A percentile compares a stretch with the other conserved stretches of the same genome.
Conservation (phyloP, 2,797 vertebrate genomes). For the Dicrostonyx torquatus region DNA sequence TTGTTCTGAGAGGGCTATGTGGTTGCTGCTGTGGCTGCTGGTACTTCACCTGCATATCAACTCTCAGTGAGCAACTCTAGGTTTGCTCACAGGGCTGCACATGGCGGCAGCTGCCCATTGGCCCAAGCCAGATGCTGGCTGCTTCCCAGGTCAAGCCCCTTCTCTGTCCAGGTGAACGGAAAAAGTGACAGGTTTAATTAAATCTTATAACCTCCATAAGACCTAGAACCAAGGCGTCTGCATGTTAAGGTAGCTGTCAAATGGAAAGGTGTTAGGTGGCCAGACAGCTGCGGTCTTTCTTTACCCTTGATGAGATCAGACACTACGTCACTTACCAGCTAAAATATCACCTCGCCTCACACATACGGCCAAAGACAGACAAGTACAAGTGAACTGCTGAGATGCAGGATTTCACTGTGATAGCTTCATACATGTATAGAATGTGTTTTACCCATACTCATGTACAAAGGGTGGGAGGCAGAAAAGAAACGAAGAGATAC, state of each 20-base stretch:
- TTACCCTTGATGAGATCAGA: background rate
- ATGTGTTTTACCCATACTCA: too few species aligned
- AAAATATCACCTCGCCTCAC: background rate
- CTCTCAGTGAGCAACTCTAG: too few species aligned
- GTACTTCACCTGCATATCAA: background rate
- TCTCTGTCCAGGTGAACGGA: background rate
- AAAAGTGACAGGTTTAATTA: background rate
- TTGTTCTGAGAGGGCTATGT: fast-evolving
- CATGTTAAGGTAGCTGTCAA: background rate
- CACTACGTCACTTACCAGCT: background rate
- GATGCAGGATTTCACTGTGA: too few species aligned
- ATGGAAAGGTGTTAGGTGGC: background rate
- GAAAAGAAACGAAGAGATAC: background rate
- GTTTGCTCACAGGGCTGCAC: background rate
- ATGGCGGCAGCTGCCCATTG: fast-evolving
- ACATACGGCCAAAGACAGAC: background rate
- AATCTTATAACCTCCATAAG: background rate
- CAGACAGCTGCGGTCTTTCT: background rate
- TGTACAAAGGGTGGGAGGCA: background rate
- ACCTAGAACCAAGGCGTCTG: background rate
- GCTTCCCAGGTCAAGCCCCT: background rate
- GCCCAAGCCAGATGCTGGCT: background rate
- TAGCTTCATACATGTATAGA: too few species aligned
- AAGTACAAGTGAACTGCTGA: background rate
- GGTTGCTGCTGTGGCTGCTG: too few species aligned